These are phyloP conservation scores for Lepidurus apus DNA, from an alignment of 1,140 invertebrate genomes.

Conservation along the genomic window DNA sequence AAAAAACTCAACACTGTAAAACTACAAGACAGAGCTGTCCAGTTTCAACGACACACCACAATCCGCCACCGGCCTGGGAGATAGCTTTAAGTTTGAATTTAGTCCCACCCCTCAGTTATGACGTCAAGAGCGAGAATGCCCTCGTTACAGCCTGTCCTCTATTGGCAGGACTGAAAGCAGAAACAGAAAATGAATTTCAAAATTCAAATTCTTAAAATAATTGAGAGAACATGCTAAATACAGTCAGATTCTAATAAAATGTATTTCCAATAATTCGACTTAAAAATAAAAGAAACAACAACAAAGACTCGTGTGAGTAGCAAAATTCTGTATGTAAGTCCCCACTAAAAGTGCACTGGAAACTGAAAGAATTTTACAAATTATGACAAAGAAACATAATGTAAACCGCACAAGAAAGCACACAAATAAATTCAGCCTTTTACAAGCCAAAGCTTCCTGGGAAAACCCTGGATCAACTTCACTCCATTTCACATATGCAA, in stretches of 20 bases:
- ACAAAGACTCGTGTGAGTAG: background rate
- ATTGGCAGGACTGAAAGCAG: too few species aligned
- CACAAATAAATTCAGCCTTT: background rate
- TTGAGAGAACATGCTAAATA: too few species aligned
- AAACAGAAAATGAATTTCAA: too few species aligned
- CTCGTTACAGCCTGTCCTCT: too few species aligned
- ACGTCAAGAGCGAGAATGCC: background rate
- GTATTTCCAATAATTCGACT: too few species aligned
- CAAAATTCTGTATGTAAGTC: slow-evolving; percentile 16
- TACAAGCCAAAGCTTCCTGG: background rate
- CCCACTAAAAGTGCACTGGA: slow-evolving; percentile 2
- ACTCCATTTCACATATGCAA: background rate
- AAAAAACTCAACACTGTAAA: background rate
- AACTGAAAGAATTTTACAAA: slow-evolving; percentile 7
- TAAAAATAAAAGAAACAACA: too few species aligned
- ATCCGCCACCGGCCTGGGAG: background rate
- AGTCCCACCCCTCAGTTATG: background rate
- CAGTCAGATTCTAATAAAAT: too few species aligned
- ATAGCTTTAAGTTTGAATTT: slow-evolving; percentile 9
- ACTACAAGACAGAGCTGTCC: background rate
- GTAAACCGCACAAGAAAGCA: background rate
- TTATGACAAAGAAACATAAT: slow-evolving; percentile 6
- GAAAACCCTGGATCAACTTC: background rate
- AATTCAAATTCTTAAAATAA: too few species aligned
- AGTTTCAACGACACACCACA: background rate